These are phyloP conservation scores for Acestrorhynchus altus DNA, from an alignment of 2,797 vertebrate species.

Conservation along the genomic window DNA sequence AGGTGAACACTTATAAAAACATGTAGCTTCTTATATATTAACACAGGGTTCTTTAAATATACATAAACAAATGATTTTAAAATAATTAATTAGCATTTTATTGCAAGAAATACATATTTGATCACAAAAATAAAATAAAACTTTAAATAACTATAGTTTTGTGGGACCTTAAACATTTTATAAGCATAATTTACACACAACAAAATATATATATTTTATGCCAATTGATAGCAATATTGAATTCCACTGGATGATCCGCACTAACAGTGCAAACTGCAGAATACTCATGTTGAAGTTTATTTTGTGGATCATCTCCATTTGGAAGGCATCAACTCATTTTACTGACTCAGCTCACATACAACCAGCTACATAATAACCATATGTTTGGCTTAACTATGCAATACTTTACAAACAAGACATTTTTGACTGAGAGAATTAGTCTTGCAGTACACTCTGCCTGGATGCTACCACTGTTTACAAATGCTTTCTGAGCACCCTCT, in stretches of 20 bases:
- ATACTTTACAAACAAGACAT: background rate
- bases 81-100: no score
- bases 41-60: no score
- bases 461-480: background rate
- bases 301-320: background rate
- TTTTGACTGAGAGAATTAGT: background rate
- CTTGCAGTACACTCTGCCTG: background rate
- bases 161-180: no score
- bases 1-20: no score
- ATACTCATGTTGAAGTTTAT: background rate
- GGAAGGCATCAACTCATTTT: background rate
- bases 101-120: no score
- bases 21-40: no score
- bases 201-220: no score
- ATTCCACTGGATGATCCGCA: background rate
- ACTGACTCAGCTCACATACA: background rate
- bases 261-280: background rate
- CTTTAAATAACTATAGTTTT: no score
- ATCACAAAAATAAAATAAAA: no score
- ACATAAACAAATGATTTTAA: no score
- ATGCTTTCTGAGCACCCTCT: conserved; percentile 1
- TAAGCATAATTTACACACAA: no score
- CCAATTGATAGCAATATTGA: no score
- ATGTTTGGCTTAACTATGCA: background rate
- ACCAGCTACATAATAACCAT: background rate